phyloP scores from a whole-genome alignment of 2,888 invertebrate species.

The Cataglyphis cursor region DNA sequence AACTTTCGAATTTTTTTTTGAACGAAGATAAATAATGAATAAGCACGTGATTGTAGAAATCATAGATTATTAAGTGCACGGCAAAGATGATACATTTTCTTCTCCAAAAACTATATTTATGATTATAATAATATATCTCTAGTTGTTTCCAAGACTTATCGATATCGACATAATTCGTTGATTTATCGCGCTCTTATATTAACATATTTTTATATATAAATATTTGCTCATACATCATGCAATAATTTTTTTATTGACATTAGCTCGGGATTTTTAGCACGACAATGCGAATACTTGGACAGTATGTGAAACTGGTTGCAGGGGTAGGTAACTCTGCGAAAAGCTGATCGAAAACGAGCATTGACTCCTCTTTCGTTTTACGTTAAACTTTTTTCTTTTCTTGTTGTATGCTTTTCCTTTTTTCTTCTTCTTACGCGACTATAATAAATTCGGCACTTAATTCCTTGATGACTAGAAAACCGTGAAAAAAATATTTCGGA shows the following conservation, averaged over 20 bases:
- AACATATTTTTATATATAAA: neutral
- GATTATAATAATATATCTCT: neutral
- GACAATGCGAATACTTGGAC: neutral
- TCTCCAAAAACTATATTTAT: slow-evolving; percentile 13
- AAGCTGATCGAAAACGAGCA: slow-evolving; percentile 11
- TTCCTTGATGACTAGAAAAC: neutral
- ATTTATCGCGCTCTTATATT: neutral
- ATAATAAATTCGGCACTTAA: slow-evolving; percentile 35
- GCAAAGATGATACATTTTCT: slow-evolving; percentile 18
- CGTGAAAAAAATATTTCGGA: slow-evolving; percentile 25
- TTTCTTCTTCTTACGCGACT: neutral
- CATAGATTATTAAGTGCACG: neutral
- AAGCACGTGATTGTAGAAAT: neutral
- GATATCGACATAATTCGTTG: neutral
- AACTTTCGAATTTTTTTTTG: neutral
- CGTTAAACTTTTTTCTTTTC: slow-evolving; percentile 1
- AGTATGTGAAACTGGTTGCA: neutral
- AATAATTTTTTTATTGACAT: neutral
- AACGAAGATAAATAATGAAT: neutral
- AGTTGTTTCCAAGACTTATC: neutral
- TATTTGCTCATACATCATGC: neutral
- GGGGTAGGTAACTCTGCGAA: slow-evolving; percentile 11
- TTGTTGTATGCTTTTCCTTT: slow-evolving; percentile 16
- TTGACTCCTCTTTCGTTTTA: slow-evolving; percentile 38
- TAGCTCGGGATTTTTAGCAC: neutral